A percentile compares a stretch with the other conserved stretches of the same genome.
Evolutionary conservation across 2,888 invertebrate species (phyloP).

Genomic region (Dromius quadrimaculatus): DNA sequence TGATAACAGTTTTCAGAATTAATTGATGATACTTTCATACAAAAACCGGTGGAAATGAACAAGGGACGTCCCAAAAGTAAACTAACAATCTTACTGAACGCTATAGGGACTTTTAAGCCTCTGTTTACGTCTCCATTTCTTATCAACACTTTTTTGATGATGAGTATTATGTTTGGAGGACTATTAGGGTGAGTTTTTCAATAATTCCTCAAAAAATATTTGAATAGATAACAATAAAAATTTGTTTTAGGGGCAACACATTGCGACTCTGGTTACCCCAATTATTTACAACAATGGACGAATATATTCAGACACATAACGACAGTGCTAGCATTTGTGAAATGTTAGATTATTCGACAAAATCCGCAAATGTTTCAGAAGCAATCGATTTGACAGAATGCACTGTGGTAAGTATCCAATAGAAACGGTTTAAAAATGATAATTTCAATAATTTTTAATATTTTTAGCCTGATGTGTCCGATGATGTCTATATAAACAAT

Average conservation of each 20-base stretch:
- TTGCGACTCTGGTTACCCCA: conserved; percentile 86
- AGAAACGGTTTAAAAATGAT: no score
- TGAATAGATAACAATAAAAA: neutral
- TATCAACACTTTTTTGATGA: conserved; percentile 70
- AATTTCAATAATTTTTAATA: neutral
- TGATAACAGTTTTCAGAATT: conserved; percentile 59
- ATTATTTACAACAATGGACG: conserved; percentile 75
- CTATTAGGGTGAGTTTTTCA: conserved; percentile 70
- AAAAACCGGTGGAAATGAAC: conserved; percentile 61
- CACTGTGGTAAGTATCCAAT: conserved; percentile 60
- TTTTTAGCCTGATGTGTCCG: conserved; percentile 38
- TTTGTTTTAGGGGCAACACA: conserved; percentile 71
- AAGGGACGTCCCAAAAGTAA: conserved; percentile 8
- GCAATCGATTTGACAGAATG: conserved; percentile 57
- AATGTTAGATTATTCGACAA: conserved; percentile 66
- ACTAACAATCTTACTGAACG: conserved; percentile 65
- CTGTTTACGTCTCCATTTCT: conserved; percentile 72
- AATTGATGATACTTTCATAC: conserved; percentile 63
- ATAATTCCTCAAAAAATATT: neutral
- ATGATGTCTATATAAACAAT: conserved; percentile 73
- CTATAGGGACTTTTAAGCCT: conserved; percentile 71
- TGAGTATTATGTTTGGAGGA: conserved; percentile 72
- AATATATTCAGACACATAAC: conserved; percentile 38
- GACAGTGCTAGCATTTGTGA: conserved; percentile 62
- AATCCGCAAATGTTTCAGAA: conserved; percentile 46